These are phyloP conservation scores for Elephas maximus DNA, from an alignment of 2,113 vertebrate species.

Conservation along the genomic window DNA sequence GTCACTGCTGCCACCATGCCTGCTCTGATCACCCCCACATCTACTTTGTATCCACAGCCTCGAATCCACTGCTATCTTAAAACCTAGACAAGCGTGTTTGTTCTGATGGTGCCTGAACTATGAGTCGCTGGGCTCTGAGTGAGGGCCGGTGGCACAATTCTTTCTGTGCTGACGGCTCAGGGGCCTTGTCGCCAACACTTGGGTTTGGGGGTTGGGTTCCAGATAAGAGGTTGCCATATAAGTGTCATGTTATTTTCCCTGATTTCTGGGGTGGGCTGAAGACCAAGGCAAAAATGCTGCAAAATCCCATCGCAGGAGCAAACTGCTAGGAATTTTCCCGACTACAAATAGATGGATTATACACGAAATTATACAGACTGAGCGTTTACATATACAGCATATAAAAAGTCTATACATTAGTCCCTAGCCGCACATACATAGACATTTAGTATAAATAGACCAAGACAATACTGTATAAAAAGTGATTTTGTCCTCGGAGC, in stretches of 20 bases:
- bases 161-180: fast-evolving
- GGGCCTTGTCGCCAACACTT: not conserved
- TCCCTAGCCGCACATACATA: not conserved
- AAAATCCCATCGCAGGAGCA: slow-evolving; percentile 34
- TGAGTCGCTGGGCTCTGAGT: fast-evolving
- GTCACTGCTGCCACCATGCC: not conserved
- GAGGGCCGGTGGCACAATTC: not conserved
- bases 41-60: fast-evolving
- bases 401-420: slow-evolving; percentile 49
- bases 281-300: slow-evolving; percentile 49
- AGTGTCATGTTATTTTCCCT: not conserved
- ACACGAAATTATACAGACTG: not conserved
- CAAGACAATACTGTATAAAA: slow-evolving; percentile 80
- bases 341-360: not conserved
- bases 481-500: slow-evolving; percentile 60
- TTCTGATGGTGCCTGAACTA: not conserved
- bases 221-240: not conserved
- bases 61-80: fast-evolving
- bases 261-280: slow-evolving; percentile 35
- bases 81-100: fast-evolving
- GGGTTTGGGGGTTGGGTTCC: not conserved
- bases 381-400: not conserved
- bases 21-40: not conserved
- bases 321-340: slow-evolving; percentile 24
- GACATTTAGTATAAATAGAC: slow-evolving; percentile 82